phyloP scores from a whole-genome alignment of 2,888 invertebrate species.

The Gari tellinella region DNA sequence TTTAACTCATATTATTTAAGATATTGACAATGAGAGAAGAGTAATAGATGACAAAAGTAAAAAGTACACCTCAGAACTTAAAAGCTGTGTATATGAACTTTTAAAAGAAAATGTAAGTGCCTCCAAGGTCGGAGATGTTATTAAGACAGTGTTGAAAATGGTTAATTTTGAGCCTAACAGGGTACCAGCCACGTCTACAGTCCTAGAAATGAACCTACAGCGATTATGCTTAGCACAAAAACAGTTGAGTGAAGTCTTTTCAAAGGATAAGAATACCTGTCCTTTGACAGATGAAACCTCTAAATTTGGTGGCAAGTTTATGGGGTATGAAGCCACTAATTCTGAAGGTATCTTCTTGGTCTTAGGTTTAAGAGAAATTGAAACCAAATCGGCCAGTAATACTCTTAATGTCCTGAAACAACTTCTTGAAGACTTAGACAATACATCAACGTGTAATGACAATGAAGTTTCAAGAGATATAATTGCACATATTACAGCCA shows the following conservation, averaged over 20 bases:
- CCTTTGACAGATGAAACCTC: conserved; percentile 47
- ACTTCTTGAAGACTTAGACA: conserved; percentile 34
- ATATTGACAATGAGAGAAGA: conserved; percentile 21
- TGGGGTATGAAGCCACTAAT: conserved; percentile 45
- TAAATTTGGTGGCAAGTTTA: conserved; percentile 42
- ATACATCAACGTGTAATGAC: conserved; percentile 6
- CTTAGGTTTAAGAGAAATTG: conserved; percentile 47
- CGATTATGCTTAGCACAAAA: conserved; percentile 39
- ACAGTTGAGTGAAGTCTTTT: conserved; percentile 41
- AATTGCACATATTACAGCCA: conserved; percentile 18
- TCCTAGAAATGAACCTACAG: conserved; percentile 52
- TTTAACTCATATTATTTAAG: conserved; percentile 10
- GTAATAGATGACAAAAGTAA: conserved; percentile 29
- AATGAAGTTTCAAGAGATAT: conserved; percentile 25
- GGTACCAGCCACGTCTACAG: conserved; percentile 27
- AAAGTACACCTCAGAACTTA: conserved; percentile 19
- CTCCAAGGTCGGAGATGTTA: conserved; percentile 31
- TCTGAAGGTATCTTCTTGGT: conserved; percentile 40
- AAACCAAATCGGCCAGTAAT: conserved; percentile 38
- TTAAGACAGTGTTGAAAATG: conserved; percentile 35
- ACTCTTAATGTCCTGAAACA: conserved; percentile 36
- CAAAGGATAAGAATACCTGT: conserved; percentile 33
- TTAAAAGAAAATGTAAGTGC: conserved; percentile 35
- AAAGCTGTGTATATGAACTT: conserved; percentile 41
- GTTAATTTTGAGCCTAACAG: conserved; percentile 30